Conservation (phyloP, 2,888 invertebrate genomes). For the Yponomeuta evonymella region DNA sequence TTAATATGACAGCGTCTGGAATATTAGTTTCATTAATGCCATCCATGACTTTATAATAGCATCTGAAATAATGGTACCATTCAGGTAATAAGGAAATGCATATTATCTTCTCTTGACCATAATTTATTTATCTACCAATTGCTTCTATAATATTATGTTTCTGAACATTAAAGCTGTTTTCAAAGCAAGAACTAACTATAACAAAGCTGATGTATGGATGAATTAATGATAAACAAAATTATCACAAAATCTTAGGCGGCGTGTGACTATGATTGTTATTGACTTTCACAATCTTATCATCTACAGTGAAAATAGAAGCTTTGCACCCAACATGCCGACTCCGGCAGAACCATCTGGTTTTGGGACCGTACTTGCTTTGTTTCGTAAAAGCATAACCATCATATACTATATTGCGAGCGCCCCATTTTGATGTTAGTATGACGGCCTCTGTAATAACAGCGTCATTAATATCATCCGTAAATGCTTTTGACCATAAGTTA, state of each 20-base stretch:
- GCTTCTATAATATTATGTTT: too few species aligned
- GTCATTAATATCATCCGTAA: too few species aligned
- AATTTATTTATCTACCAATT: too few species aligned
- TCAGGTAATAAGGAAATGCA: too few species aligned
- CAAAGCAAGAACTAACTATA: too few species aligned
- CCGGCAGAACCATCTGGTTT: slow-evolving; percentile 4
- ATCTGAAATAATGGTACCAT: too few species aligned
- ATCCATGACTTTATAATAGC: too few species aligned
- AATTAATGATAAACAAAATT: neutral
- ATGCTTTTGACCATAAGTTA: too few species aligned
- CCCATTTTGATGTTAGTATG: neutral
- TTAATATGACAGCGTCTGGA: neutral
- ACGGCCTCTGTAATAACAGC: too few species aligned
- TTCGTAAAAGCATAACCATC: neutral
- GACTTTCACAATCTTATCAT: slow-evolving; percentile 9
- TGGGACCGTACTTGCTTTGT: neutral
- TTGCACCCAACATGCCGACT: slow-evolving; percentile 4
- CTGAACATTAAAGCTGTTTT: neutral
- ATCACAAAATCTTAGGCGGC: neutral
- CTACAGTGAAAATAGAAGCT: slow-evolving; percentile 13
- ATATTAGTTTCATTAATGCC: too few species aligned
- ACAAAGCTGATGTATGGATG: neutral
- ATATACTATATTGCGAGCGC: neutral
- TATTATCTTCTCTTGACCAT: too few species aligned
- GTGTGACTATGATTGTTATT: slow-evolving; percentile 15